phyloP scores from a whole-genome alignment of 2,888 invertebrate species.

The Galeopsomyia nigrocyanea region DNA sequence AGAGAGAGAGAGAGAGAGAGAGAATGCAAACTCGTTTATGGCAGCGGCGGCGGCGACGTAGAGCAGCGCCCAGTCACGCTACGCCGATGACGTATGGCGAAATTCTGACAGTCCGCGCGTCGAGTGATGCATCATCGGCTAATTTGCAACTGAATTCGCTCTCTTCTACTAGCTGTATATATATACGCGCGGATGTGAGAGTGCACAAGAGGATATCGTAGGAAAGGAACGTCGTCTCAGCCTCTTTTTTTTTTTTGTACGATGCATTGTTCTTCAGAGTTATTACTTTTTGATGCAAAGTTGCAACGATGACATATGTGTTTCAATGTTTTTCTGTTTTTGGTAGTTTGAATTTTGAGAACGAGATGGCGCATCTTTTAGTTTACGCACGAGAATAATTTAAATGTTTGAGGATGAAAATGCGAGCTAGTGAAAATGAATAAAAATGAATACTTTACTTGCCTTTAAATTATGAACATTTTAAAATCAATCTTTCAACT shows the following conservation, averaged over 20 bases:
- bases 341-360: no score
- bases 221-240: no score
- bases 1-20: conserved; percentile 7
- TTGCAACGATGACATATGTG: no score
- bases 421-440: no score
- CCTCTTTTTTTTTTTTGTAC: no score
- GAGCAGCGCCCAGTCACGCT: conserved; percentile 51
- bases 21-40: conserved; percentile 53
- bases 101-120: conserved; percentile 47
- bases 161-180: background rate
- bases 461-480: no score
- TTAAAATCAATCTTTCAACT: no score
- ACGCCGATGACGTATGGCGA: conserved; percentile 55
- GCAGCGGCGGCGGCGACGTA: conserved; percentile 13
- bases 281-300: background rate
- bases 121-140: conserved; percentile 49
- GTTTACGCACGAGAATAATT: no score
- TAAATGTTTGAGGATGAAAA: no score
- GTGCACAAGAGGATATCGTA: background rate
- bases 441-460: no score
- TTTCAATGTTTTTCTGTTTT: background rate
- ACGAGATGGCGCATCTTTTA: no score
- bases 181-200: conserved; percentile 29
- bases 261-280: background rate
- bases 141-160: conserved; percentile 55